phyloP scores from a whole-genome alignment of 1,140 invertebrate genomes.

The Papilio aristodemus region DNA sequence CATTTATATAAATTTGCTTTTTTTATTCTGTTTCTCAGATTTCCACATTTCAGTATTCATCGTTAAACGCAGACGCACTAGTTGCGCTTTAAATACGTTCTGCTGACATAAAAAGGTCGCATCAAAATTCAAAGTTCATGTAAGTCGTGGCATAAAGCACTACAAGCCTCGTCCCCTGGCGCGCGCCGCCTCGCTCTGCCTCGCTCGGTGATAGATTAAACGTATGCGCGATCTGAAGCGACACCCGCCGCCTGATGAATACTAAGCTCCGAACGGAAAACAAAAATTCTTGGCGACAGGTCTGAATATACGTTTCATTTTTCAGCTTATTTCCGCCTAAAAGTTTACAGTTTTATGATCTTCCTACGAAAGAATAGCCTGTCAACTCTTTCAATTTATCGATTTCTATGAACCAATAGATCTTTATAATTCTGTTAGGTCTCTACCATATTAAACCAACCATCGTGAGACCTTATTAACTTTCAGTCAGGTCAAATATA shows the following conservation, averaged over 20 bases:
- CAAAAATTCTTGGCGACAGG: neutral
- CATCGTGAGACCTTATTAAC: too few relatives aligned
- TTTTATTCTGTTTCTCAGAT: too few relatives aligned
- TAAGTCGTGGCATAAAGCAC: neutral
- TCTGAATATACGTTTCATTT: neutral
- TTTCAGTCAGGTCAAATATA: too few relatives aligned
- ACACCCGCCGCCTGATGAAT: conserved; percentile 15
- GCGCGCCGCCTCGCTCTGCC: neutral
- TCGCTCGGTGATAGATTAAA: conserved; percentile 7
- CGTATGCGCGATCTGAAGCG: conserved; percentile 17
- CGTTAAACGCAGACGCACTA: too few relatives aligned
- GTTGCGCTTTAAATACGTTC: too few relatives aligned
- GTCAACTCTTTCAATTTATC: too few relatives aligned
- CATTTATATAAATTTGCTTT: too few relatives aligned
- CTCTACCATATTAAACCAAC: too few relatives aligned
- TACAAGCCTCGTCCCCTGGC: neutral
- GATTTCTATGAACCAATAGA: too few relatives aligned
- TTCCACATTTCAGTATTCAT: too few relatives aligned
- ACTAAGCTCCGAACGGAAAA: neutral
- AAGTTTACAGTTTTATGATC: neutral
- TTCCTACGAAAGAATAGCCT: neutral
- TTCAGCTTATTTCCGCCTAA: neutral
- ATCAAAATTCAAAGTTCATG: conserved; percentile 5
- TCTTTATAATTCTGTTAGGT: too few relatives aligned
- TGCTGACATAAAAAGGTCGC: neutral